These are phyloP conservation scores for Stramonita haemastoma DNA, from an alignment of 2,888 invertebrate species.

Conservation along the genomic window DNA sequence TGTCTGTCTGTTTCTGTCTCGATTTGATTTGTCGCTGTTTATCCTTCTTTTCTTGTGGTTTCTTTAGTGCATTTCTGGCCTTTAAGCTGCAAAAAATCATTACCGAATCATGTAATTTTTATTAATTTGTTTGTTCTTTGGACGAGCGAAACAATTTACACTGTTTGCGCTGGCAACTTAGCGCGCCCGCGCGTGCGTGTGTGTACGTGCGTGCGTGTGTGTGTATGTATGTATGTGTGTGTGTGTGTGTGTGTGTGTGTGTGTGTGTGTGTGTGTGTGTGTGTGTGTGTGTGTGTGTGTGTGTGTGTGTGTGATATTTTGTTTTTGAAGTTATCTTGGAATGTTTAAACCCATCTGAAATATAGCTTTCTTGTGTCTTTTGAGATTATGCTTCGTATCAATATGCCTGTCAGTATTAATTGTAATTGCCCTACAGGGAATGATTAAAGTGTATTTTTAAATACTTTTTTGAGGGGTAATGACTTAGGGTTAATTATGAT, in stretches of 20 bases:
- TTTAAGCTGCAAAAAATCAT: background rate
- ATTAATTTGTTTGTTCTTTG: background rate
- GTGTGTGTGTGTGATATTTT: too few species aligned
- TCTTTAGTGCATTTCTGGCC: background rate
- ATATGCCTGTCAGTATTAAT: background rate
- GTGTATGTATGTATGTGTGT: background rate
- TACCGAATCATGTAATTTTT: background rate
- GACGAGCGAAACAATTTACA: background rate
- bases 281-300: constrained; percentile 9
- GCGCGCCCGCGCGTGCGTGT: background rate
- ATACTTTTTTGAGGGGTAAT: too few species aligned
- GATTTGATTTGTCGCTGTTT: background rate
- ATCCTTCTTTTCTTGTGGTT: too few species aligned
- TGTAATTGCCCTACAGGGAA: too few species aligned
- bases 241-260: background rate
- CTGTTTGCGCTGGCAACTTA: background rate
- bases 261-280: background rate
- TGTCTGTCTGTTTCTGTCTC: background rate
- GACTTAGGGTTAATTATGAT: too few species aligned
- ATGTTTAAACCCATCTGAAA: too few species aligned
- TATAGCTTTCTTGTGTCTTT: too few species aligned
- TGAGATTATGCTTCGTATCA: too few species aligned
- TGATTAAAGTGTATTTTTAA: too few species aligned
- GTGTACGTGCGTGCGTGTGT: background rate
- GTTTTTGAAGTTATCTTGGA: too few species aligned